phyloP scores from a whole-genome alignment of 2,113 vertebrate species.

The Gorsachius goisagi region DNA sequence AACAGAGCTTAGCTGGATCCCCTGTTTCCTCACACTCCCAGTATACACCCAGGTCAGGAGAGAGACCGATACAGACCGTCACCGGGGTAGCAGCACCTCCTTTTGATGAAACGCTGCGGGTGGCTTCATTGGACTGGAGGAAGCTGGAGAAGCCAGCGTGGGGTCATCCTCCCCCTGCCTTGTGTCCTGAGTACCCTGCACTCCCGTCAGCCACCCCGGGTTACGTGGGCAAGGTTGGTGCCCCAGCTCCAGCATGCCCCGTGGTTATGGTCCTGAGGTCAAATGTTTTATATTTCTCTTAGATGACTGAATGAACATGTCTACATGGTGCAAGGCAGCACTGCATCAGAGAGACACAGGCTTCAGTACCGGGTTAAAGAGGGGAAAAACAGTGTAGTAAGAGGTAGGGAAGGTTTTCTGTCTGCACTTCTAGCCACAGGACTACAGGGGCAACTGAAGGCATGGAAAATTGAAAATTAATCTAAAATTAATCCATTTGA shows the following conservation, averaged over 20 bases:
- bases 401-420: not conserved
- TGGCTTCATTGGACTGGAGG: not conserved
- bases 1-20: not conserved
- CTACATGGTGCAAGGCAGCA: not conserved
- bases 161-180: not conserved
- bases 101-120: not conserved
- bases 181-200: not conserved
- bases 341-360: not conserved
- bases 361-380: not conserved
- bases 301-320: not conserved
- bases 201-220: fast-evolving
- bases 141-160: not conserved
- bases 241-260: not conserved
- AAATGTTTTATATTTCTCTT: not conserved
- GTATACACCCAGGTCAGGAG: not conserved
- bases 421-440: not conserved
- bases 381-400: not conserved
- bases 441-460: not conserved
- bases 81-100: not conserved
- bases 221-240: not conserved
- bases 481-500: not conserved
- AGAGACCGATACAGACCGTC: not conserved
- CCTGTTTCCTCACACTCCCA: not conserved
- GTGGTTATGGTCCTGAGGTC: not conserved
- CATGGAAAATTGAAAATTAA: conserved; percentile 1